Base-by-base conservation (phyloP, 64 coral and sea anemone species). In the Hydrozoanthus tunicans region DNA sequence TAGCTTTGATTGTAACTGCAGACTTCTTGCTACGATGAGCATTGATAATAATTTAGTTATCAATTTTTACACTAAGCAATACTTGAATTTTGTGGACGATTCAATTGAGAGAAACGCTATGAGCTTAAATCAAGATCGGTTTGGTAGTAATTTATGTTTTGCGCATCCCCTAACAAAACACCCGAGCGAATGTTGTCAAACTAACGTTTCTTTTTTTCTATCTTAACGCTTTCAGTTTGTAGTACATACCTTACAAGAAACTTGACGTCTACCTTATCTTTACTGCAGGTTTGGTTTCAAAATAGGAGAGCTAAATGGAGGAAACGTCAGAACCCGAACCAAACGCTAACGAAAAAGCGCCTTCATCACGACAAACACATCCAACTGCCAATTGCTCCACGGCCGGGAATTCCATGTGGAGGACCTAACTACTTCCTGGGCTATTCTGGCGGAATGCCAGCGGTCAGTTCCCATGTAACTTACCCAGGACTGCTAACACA, bases 231-330 rank as follows among this genome's bases (percentile, higher is more conserved):
- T 43, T 43, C 32, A 43, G 32, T 43, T 43, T 43, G 32, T 43
- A 43, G 32, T 43, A 43, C 32, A 43, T 43, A 43, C 32, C 32
- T 43, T 43, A 43, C 32, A 43, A 7, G 23, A 4, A 52, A 0
- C 55, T 58, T 72, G 24, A 15, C 1, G 0, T 15, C 73, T 9
- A 58, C 81, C 51, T 77, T 61, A 67, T 6, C 71, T 20, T 78
- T 56, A 62, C 54, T 23, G 6, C 53, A 98, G 97, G 97, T 99
- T 76, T 99, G 97, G 97, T 99, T 99, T 56, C 97, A 99, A 85
- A 99, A 99, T 53, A 89, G 97, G 55, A 70, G 97, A 89, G 97
- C 97, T 5, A 99, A 99, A 67, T 99, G 97, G 97, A 89, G 97
- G 61, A 99, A 99, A 11, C 68, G 89, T 52, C 97, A 99, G 85